phyloP scores from a whole-genome alignment of 2,113 vertebrate species.

The Callithrix jacchus region DNA sequence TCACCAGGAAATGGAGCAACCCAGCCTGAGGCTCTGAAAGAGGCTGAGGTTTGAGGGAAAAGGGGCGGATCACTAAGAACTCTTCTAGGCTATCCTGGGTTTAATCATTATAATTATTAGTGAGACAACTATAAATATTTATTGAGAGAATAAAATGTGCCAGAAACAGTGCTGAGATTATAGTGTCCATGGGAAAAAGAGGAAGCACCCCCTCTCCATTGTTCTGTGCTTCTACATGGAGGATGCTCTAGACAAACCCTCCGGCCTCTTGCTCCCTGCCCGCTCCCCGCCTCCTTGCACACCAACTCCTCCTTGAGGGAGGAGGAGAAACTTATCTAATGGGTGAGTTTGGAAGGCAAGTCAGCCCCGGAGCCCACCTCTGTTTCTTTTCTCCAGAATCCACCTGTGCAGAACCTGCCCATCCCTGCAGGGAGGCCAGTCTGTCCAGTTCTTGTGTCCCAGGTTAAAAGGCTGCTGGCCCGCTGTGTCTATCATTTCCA shows the following conservation, averaged over 20 bases:
- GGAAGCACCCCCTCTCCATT: not conserved
- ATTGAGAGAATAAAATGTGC: not conserved
- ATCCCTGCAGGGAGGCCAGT: not conserved
- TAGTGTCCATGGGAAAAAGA: rapidly evolving
- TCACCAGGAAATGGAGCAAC: not conserved
- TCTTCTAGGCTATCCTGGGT: not conserved
- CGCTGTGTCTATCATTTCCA: not conserved
- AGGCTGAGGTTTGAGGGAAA: not conserved
- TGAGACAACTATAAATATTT: not conserved
- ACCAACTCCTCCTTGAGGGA: not conserved
- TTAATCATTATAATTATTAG: not conserved
- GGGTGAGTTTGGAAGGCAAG: not conserved
- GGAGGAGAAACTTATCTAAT: not conserved
- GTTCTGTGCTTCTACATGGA: rapidly evolving
- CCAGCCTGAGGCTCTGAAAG: not conserved
- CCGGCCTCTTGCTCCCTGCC: not conserved
- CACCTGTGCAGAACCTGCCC: not conserved
- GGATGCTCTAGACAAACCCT: not conserved
- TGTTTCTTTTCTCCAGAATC: not conserved
- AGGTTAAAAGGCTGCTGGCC: not conserved
- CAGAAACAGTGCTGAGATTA: not conserved
- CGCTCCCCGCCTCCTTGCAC: rapidly evolving
- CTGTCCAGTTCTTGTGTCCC: not conserved
- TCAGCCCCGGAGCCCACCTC: not conserved
- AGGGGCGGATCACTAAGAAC: not conserved